Evolutionary conservation across 2,797 vertebrate genomes (phyloP), one percentile per base, ranked within the genome.

Genomic region (Darevskia mixta): DNA sequence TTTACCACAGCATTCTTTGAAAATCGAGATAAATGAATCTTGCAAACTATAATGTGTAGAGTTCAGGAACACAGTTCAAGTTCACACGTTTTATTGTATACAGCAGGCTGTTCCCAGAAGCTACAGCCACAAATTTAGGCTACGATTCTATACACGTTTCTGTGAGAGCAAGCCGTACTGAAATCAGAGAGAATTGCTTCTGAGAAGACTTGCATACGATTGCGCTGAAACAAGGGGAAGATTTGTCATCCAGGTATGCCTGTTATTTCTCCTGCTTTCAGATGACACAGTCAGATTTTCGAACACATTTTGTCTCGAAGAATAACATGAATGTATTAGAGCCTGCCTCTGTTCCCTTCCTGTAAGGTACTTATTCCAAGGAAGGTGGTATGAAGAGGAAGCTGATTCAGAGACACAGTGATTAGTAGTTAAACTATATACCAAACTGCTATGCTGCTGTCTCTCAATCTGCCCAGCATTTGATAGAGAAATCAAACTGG

Each of bases 351-450:
- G 38, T 61, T 79, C 23, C 67, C 87, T 79, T 27, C 82, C 87
- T 35, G 9, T 25, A 45, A 88, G 76, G 15, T 79, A 84, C 29
- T 84, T 88, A 79, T 73, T 35, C 87, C 87, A 88, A 20, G 87
- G 87, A 79, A 88, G 69, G 23, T 27, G 2, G 29, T 85, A 45
- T 29, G 76, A 64, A 45, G 82, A 45, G 27, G 5, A 83, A 9
- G 3, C 1, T 79, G 64, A 27, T 38, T 27, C 8, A 79, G 71
- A 41, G 58, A 35, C 13, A 32, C 17, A 23, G 7, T 23, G 35
- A 17, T 55, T 13, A 76, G 27, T 29, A 61, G 32, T 61, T 7
- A 64, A 61, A 4, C 49, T 72, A 25, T 45, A 64, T 8, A 10
- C 67, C 5, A 32, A 79, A 61, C 1, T 58, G 32, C 85, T 61